These are phyloP conservation scores for Archaeoteleia sp. DNA, from an alignment of 2,888 invertebrate species.

Conservation along the genomic window DNA sequence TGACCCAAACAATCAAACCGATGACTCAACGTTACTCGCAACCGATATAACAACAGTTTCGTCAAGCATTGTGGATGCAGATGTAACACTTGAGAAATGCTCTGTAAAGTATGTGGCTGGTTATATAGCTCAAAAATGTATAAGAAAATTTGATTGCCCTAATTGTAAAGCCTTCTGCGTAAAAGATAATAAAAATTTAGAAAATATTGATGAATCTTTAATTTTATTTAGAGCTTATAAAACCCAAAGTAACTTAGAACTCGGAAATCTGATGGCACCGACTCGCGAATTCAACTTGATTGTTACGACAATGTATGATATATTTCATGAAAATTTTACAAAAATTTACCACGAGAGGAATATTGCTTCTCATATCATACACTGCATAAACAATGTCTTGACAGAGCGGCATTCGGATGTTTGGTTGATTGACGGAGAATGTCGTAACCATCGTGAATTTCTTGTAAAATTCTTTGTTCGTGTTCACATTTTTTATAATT, in stretches of 20 bases:
- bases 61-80: neutral
- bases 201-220: neutral
- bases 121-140: neutral
- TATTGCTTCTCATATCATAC: neutral
- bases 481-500: conserved; percentile 5
- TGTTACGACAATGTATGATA: conserved; percentile 1
- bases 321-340: neutral
- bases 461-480: conserved; percentile 1
- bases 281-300: neutral
- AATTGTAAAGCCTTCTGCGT: neutral
- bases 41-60: too few species aligned
- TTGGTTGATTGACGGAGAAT: neutral
- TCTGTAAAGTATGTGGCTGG: conserved; percentile 14
- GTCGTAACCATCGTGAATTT: neutral
- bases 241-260: neutral
- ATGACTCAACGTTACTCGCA: too few species aligned
- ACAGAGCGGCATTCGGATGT: neutral
- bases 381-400: neutral
- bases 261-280: neutral
- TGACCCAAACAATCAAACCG: too few species aligned
- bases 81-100: neutral
- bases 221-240: conserved; percentile 6
- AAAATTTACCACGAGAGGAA: neutral
- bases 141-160: neutral
- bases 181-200: neutral